These are phyloP conservation scores for Tinea pellionella DNA, from an alignment of 2,888 invertebrate genomes.

Conservation along the genomic window DNA sequence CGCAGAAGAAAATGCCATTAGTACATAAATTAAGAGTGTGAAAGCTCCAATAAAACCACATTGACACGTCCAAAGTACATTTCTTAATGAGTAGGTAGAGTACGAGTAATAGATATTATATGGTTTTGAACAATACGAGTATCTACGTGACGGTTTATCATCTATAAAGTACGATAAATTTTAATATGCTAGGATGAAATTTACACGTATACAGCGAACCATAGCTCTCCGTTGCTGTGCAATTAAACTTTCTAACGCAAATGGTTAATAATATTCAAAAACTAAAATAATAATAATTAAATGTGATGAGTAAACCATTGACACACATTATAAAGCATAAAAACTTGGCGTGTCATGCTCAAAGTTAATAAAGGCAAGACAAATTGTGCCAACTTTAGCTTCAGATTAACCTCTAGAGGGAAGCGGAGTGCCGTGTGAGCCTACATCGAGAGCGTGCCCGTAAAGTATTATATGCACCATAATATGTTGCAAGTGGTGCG, in stretches of 20 bases:
- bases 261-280: no score
- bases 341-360: background rate
- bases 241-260: background rate
- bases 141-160: background rate
- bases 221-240: background rate
- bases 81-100: background rate
- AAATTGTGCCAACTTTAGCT: constrained; percentile 23
- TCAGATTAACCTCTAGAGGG: constrained; percentile 29
- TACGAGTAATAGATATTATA: no score
- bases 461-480: constrained; percentile 40
- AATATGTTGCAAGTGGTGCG: constrained; percentile 51
- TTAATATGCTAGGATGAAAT: background rate
- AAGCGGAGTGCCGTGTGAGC: constrained; percentile 40
- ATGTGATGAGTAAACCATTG: background rate
- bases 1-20: no score
- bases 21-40: no score
- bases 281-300: no score
- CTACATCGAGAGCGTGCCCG: constrained; percentile 38
- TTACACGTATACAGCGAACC: background rate
- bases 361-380: constrained; percentile 10
- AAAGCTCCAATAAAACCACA: background rate
- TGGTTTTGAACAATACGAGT: background rate
- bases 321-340: background rate
- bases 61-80: background rate
- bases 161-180: background rate